phyloP scores from a whole-genome alignment of 2,888 invertebrate species.

The Tenthredo notha region DNA sequence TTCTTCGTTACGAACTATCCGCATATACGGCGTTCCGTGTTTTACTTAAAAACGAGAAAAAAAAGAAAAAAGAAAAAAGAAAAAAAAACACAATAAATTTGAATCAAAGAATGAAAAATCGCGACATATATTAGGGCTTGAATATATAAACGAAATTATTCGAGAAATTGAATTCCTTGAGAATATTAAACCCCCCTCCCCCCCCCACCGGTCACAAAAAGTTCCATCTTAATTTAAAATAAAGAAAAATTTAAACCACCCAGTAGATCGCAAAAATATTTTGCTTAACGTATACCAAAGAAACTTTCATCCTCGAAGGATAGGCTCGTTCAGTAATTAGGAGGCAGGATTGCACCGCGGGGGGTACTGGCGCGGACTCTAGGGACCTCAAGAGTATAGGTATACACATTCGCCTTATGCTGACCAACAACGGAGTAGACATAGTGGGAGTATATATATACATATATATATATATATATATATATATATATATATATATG shows the following conservation, averaged over 20 bases:
- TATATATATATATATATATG: no score
- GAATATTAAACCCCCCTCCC: no score
- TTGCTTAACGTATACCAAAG: background rate
- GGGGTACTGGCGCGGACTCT: constrained; percentile 64
- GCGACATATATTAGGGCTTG: no score
- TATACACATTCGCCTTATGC: constrained; percentile 14
- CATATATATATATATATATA: no score
- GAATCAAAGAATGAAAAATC: background rate
- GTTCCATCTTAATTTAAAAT: no score
- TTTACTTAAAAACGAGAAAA: background rate
- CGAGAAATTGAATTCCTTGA: background rate
- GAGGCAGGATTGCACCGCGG: constrained; percentile 67
- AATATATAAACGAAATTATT: background rate
- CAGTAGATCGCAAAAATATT: background rate
- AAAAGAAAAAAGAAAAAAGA: background rate
- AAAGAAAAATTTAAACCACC: constrained; percentile 4
- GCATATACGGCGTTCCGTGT: background rate
- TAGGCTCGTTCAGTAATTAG: constrained; percentile 74
- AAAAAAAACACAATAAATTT: background rate
- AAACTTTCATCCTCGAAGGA: constrained; percentile 47
- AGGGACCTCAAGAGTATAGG: background rate
- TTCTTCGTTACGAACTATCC: background rate
- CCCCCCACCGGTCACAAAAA: background rate
- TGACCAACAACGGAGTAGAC: background rate
- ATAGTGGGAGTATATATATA: background rate